These are phyloP conservation scores for Ardeotis arabs DNA, from an alignment of 2,113 vertebrate species.

Conservation along the genomic window DNA sequence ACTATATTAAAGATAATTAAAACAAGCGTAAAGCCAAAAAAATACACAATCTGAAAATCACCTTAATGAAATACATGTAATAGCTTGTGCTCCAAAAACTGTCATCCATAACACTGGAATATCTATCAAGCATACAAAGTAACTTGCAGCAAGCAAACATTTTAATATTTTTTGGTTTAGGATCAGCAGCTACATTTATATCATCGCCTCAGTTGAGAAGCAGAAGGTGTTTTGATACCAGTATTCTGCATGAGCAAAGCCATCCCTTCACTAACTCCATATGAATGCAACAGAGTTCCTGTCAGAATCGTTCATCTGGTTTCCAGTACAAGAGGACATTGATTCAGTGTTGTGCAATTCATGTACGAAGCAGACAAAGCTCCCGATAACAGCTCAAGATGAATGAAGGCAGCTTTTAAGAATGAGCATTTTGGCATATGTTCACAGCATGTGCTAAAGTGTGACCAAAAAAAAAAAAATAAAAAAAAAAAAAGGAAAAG, in stretches of 20 bases:
- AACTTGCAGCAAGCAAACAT: background rate
- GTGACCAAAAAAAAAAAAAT: background rate
- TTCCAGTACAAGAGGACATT: slow-evolving; percentile 27
- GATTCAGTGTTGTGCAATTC: background rate
- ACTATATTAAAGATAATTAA: background rate
- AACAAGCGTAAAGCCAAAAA: background rate
- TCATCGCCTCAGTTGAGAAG: background rate
- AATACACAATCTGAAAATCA: background rate
- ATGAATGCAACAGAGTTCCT: background rate
- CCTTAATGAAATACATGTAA: background rate
- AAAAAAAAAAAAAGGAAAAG: background rate
- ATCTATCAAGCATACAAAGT: background rate
- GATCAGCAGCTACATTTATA: background rate
- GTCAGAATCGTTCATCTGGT: background rate
- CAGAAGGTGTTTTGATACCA: background rate
- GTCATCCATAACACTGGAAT: background rate
- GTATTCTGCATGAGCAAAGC: background rate
- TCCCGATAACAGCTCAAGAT: slow-evolving; percentile 15
- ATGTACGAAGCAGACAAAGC: background rate
- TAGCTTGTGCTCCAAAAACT: background rate
- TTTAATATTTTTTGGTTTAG: background rate
- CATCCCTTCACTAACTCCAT: background rate
- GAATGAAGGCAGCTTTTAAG: slow-evolving; percentile 48
- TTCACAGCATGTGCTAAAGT: background rate
- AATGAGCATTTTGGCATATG: slow-evolving; percentile 5